Conservation (phyloP, 2,113 vertebrate species). For the Microtus richardsoni region DNA sequence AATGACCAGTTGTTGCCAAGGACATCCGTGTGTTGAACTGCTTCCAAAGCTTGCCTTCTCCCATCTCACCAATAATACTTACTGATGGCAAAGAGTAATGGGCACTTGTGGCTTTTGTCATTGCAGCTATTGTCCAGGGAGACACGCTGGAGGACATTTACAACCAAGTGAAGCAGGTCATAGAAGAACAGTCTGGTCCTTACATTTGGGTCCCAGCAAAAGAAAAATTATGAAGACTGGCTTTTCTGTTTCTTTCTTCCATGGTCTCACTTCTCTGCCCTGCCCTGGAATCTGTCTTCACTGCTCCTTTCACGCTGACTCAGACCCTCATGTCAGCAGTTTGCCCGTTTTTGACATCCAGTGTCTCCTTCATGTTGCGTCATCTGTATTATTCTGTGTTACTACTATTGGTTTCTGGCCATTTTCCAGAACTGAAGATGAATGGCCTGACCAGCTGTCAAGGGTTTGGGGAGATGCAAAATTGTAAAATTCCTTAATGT, state of each 20-base stretch:
- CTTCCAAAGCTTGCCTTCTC: neutral
- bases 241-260: conserved; percentile 80
- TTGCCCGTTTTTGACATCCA: conserved; percentile 82
- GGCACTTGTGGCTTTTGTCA: conserved; percentile 73
- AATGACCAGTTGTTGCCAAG: conserved; percentile 6
- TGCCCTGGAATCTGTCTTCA: conserved; percentile 80
- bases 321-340: conserved; percentile 80
- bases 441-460: conserved; percentile 92
- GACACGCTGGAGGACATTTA: conserved; percentile 99
- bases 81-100: conserved; percentile 9
- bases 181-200: conserved; percentile 97
- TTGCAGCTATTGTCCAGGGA: conserved; percentile 96
- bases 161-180: conserved; percentile 97
- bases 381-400: conserved; percentile 80
- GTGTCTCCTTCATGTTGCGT: conserved; percentile 83
- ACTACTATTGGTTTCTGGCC: conserved; percentile 82
- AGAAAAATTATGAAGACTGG: conserved; percentile 95
- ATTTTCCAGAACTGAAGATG: conserved; percentile 85
- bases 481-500: conserved; percentile 98
- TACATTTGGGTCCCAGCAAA: conserved; percentile 98
- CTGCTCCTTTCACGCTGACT: conserved; percentile 75
- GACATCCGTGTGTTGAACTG: neutral
- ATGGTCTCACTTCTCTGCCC: conserved; percentile 81
- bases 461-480: conserved; percentile 87
- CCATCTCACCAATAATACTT: neutral